Evolutionary conservation across 2,888 invertebrate genomes (phyloP).

Genomic region (Melipona bicolor): DNA sequence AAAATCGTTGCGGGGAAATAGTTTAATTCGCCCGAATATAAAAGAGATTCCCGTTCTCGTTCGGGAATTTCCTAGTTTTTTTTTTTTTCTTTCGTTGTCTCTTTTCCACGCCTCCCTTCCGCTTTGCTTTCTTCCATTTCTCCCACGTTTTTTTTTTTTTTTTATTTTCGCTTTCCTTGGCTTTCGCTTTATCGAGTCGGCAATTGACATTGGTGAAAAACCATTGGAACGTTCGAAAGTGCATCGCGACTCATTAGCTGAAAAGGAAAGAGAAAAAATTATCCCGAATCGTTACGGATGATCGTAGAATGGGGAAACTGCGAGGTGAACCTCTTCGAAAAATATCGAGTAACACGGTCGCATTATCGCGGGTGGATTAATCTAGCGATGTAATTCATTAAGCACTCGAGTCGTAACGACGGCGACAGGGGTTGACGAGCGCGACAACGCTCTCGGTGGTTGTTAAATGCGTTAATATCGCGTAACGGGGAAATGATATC

Average conservation of each 20-base stretch:
- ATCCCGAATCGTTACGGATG: neutral
- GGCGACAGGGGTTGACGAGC: neutral
- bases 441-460: neutral
- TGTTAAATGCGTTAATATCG: slow-evolving; percentile 9
- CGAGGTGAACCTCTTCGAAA: neutral
- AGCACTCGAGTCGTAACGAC: neutral
- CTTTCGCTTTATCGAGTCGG: neutral
- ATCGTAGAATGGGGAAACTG: neutral
- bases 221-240: too few relatives aligned
- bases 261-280: too few relatives aligned
- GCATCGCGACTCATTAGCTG: too few relatives aligned
- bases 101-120: neutral
- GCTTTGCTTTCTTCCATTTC: neutral
- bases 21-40: slow-evolving; percentile 35
- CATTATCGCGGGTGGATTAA: neutral
- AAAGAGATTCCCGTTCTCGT: slow-evolving; percentile 37
- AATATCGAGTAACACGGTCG: neutral
- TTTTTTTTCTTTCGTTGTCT: neutral
- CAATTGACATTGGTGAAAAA: neutral
- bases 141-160: neutral
- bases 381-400: slow-evolving; percentile 9
- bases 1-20: slow-evolving; percentile 21
- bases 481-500: slow-evolving; percentile 30
- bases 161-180: neutral
- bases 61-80: slow-evolving; percentile 21